Evolutionary conservation across 2,797 vertebrate species (phyloP).

Genomic region (Malurus leucopterus): DNA sequence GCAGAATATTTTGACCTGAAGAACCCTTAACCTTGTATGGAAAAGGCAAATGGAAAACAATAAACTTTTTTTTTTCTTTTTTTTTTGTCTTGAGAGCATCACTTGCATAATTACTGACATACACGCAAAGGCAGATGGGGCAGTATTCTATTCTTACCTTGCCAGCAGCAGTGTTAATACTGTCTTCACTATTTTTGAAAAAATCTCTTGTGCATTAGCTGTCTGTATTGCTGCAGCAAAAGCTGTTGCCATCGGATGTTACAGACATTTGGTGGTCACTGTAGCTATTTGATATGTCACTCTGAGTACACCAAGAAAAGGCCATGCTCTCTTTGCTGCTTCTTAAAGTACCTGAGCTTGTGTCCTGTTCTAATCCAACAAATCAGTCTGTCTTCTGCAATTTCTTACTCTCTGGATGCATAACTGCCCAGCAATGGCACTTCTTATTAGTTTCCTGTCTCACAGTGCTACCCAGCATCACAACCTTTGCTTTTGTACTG

Average conservation of each 20-base stretch:
- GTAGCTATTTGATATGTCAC: neutral
- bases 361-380: neutral
- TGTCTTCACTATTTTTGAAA: constrained; percentile 32
- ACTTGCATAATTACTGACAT: constrained; percentile 62
- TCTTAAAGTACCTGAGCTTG: neutral
- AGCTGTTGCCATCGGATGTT: neutral
- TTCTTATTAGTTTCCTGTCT: neutral
- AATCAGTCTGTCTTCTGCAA: neutral
- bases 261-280: constrained; percentile 15
- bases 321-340: neutral
- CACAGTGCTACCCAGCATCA: neutral
- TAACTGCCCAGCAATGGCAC: neutral
- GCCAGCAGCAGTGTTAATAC: constrained; percentile 60
- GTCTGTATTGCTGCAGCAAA: neutral
- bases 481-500: neutral
- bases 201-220: neutral
- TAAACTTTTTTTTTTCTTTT: constrained; percentile 48
- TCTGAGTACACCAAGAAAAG: constrained; percentile 10
- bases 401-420: neutral
- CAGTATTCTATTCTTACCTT: constrained; percentile 59
- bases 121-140: neutral
- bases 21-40: constrained; percentile 71
- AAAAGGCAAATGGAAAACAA: constrained; percentile 71
- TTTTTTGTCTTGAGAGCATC: constrained; percentile 37
- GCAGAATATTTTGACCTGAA: constrained; percentile 74